Evolutionary conservation across 2,888 invertebrate species (phyloP), one percentile per base, ranked within the genome.

Genomic region (Cryptus armator): DNA sequence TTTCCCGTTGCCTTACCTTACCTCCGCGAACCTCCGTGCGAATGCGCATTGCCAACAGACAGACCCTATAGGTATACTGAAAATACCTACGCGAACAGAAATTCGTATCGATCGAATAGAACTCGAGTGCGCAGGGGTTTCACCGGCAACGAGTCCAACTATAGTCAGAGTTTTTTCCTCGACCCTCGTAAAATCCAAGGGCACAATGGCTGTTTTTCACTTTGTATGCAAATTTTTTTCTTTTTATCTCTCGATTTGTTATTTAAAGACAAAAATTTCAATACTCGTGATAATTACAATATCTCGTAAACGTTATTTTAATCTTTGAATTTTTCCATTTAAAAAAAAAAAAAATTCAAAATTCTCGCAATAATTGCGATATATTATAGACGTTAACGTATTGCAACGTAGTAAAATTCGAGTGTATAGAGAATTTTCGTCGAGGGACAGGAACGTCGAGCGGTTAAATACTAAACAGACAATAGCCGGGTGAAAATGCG

Each of bases 71-170:
- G 19, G 75, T 67, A 70, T 48, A 75, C 29, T n/a, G 48, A 7
- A 9, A 37, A 37, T 48, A 29, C 24, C 48, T 59, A 29, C 59
- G 59, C 29, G 44, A 24, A 46, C 51, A 66, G 59, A 59, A 62
- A 66, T 68, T 75, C 70, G 66, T 85, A 85, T 85, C 82, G 85
- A 85, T 82, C 82, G 59, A 12, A 24, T 24, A 12, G 64, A 9
- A 37, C 56, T n/a, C 7, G 56, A 19, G 19, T 64, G 51, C 44
- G 44, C 67, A 37, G 46, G 72, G 76, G 53, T 53, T 74, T 43
- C 46, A 81, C 78, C 81, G 70, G 16, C 59, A 59, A 72, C 43
- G 32, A 10, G 64, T 46, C 29, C 29, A 51, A 43, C 44, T 44
- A 46, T 16, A 48, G 24, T 32, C 66, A 75, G 74, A 46, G 0